Percentiles rank a stretch among this genome's conserved stretches.
These are phyloP conservation scores for Folsomia manolachei DNA, from an alignment of 2,888 invertebrate genomes.

Conservation along the genomic window DNA sequence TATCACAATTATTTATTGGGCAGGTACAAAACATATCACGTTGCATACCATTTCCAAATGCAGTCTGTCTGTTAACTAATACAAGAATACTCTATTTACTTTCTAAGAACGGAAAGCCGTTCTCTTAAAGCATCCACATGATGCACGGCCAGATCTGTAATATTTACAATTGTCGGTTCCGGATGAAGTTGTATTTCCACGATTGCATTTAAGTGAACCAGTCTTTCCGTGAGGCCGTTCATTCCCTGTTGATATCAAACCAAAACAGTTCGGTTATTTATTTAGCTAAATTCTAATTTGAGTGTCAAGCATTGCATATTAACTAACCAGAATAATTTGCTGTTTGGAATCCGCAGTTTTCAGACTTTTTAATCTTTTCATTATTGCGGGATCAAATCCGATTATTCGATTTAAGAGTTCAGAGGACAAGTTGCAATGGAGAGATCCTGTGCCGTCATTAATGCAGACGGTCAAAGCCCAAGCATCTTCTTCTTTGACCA, in stretches of 20 bases:
- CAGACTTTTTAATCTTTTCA: constrained; percentile 38
- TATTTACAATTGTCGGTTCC: constrained; percentile 23
- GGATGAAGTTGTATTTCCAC: constrained; percentile 28
- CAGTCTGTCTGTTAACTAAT: too few relatives aligned
- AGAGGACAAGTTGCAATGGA: constrained; percentile 35
- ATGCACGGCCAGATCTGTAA: constrained; percentile 24
- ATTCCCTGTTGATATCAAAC: constrained; percentile 30
- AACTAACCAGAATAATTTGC: constrained; percentile 28
- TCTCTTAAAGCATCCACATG: constrained; percentile 23
- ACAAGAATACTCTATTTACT: too few relatives aligned
- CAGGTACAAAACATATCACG: too few relatives aligned
- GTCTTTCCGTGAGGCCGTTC: constrained; percentile 22
- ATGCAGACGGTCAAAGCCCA: constrained; percentile 56
- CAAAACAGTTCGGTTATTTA: background rate
- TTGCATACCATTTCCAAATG: too few relatives aligned
- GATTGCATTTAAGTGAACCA: constrained; percentile 44
- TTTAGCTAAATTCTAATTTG: background rate
- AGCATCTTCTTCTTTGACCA: constrained; percentile 49
- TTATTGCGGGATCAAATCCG: constrained; percentile 40
- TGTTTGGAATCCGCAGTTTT: constrained; percentile 29
- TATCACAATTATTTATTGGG: too few relatives aligned
- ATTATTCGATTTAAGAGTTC: constrained; percentile 35
- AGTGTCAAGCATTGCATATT: too few relatives aligned
- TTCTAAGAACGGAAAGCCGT: constrained; percentile 11
- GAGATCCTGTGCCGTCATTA: constrained; percentile 55